Evolutionary conservation across 2,888 invertebrate species (phyloP).

Genomic region (Macrophya alboannulata): DNA sequence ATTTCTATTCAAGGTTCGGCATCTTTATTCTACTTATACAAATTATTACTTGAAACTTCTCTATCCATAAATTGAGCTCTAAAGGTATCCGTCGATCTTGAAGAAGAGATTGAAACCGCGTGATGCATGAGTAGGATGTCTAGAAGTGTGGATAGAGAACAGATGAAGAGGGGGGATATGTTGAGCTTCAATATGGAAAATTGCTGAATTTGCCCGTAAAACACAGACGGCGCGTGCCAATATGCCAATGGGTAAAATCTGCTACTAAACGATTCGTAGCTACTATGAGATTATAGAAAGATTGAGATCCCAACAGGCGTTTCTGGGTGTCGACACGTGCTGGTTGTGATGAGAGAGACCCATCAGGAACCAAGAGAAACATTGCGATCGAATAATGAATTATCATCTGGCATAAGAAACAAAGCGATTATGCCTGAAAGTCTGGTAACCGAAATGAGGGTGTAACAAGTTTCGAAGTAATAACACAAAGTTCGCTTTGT

Average conservation of each 20-base stretch:
- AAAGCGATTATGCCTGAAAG: neutral
- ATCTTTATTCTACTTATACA: neutral
- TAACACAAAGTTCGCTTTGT: conserved; percentile 50
- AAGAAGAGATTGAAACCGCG: conserved; percentile 13
- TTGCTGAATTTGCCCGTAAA: conserved; percentile 78
- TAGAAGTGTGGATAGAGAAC: neutral
- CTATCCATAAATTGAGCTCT: neutral
- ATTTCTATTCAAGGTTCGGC: neutral
- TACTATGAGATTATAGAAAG: conserved; percentile 33
- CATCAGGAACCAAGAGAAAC: no score
- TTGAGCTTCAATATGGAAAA: conserved; percentile 74
- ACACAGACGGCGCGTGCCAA: conserved; percentile 77
- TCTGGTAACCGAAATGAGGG: conserved; percentile 29
- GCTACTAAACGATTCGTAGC: conserved; percentile 25
- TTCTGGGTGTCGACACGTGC: conserved; percentile 5
- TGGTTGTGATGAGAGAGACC: conserved; percentile 3
- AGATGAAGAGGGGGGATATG: conserved; percentile 44
- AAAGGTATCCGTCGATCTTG: neutral
- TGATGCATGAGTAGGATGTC: neutral
- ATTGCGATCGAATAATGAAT: neutral
- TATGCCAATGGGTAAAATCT: conserved; percentile 67
- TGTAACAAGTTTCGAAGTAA: conserved; percentile 56
- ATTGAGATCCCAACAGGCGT: conserved; percentile 24
- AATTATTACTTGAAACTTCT: neutral
- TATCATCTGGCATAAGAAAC: neutral